Evolutionary conservation across 2,888 invertebrate species (phyloP), one percentile per base, ranked within the genome.

Genomic region (Trissonchulus sp.): DNA sequence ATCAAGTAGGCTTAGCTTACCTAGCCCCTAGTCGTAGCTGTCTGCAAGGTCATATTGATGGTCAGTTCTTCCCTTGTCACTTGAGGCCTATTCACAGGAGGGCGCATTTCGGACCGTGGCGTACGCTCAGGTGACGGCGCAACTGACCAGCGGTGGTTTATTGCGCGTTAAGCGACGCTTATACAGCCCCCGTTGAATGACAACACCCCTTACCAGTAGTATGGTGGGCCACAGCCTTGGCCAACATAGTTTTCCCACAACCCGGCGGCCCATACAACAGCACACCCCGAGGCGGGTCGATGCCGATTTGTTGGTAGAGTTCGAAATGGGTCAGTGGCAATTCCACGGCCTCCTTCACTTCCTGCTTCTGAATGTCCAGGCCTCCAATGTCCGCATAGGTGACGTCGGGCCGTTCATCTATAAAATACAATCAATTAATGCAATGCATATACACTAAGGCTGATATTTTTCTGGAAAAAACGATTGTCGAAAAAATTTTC

Each of bases 291-390:
- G 99, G 99, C 0, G 99, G 99, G 85, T 99, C 98, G 83, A 99
- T 99, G 86, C 99, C 98, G 78, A 88, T 89, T 88, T 99, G 98
- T 85, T 98, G 92, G 87, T 99, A 99, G 63, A 99, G 87, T 86
- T 99, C 99, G 83, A 97, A 97, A 85, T 99, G 99, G 30, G 98
- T 99, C 30, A 99, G 88, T 0, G 99, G 99, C 77, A 99, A 86
- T 85, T 99, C 99, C 0, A 99, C 99, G 2, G 99, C 99, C 86
- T 99, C 99, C 74, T 96, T 88, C 81, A 99, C 98, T 86, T 99
- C 99, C 84, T 99, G 99, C 83, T 99, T 99, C 86, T 99, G 99
- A 89, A 98, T 95, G 86, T 99, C 99, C 93, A 99, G 93, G 48
- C 99, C 99, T 85, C 99, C 99, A 83, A 99, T 99, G 84, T 99